These are phyloP conservation scores for Siderastrea radians DNA, from an alignment of 92 coral and sea anemone species.

Conservation along the genomic window DNA sequence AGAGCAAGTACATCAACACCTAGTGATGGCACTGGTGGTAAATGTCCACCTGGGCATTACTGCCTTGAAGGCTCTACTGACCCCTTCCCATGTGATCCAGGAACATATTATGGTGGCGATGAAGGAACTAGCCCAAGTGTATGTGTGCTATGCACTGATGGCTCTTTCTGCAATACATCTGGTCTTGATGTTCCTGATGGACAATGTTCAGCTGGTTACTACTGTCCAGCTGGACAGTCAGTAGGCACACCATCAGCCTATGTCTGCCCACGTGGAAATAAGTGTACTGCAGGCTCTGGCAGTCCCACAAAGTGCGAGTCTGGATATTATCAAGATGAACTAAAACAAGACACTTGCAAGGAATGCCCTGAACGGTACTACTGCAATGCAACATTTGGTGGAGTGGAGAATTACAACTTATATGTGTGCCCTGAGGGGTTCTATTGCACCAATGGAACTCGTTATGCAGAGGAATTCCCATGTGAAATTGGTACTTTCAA, in stretches of 20 bases:
- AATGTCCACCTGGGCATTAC: constrained; percentile 85
- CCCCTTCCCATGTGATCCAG: constrained; percentile 88
- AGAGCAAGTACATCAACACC: constrained; percentile 83
- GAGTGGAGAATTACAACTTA: constrained; percentile 78
- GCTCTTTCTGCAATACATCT: constrained; percentile 89
- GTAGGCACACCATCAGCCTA: constrained; percentile 80
- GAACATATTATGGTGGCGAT: constrained; percentile 83
- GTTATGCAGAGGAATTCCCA: constrained; percentile 88
- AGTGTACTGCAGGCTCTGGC: constrained; percentile 81
- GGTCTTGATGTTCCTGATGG: constrained; percentile 88
- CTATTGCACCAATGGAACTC: constrained; percentile 91
- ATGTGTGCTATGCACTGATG: constrained; percentile 86
- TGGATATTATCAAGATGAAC: constrained; percentile 86
- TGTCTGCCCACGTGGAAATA: constrained; percentile 85
- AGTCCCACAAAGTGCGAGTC: constrained; percentile 87
- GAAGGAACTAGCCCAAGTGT: constrained; percentile 79
- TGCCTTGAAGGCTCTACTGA: constrained; percentile 86
- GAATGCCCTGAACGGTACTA: constrained; percentile 88
- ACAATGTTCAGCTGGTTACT: constrained; percentile 89
- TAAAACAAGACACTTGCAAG: constrained; percentile 77
- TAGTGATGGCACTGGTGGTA: constrained; percentile 86
- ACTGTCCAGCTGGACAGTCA: constrained; percentile 93
- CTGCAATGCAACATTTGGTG: constrained; percentile 92
- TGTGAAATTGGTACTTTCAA: constrained; percentile 94
- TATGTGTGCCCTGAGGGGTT: constrained; percentile 88